phyloP scores from a whole-genome alignment of 2,113 vertebrate species.

The Todiramphus chloris region DNA sequence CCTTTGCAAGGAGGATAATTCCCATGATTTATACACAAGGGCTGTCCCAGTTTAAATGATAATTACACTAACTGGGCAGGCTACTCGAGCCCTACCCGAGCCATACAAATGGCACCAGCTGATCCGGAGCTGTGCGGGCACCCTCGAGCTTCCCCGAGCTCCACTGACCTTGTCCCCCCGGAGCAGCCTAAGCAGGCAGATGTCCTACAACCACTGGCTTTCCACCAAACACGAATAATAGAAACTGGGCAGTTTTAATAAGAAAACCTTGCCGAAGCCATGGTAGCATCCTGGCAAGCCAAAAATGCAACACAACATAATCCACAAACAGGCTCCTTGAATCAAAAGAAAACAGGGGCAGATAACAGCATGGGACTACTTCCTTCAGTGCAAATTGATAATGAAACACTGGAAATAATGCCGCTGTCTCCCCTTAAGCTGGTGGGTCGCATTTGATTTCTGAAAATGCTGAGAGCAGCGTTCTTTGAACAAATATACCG shows the following conservation, averaged over 20 bases:
- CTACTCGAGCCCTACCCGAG: neutral
- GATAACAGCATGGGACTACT: conserved; percentile 34
- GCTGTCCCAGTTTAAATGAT: neutral
- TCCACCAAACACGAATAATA: conserved; percentile 60
- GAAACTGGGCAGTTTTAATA: conserved; percentile 28
- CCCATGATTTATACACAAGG: neutral
- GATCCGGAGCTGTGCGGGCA: neutral
- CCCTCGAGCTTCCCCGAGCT: neutral
- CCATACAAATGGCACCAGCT: neutral
- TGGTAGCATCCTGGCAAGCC: conserved; percentile 46
- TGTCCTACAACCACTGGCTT: conserved; percentile 64
- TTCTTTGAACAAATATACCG: neutral
- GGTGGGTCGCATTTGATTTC: conserved; percentile 42
- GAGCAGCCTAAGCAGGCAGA: conserved; percentile 62
- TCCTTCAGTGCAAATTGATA: conserved; percentile 33
- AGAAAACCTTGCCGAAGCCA: conserved; percentile 63
- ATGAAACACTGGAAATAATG: conserved; percentile 25
- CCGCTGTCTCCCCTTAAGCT: conserved; percentile 16
- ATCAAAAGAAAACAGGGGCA: conserved; percentile 53
- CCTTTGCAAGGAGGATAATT: neutral
- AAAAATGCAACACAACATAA: conserved; percentile 43
- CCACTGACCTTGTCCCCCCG: neutral
- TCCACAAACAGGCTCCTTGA: conserved; percentile 51
- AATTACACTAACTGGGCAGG: neutral
- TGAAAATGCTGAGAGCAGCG: conserved; percentile 12